Conservation (phyloP, 2,888 invertebrate genomes). For the Mimumesa dahlbomi region DNA sequence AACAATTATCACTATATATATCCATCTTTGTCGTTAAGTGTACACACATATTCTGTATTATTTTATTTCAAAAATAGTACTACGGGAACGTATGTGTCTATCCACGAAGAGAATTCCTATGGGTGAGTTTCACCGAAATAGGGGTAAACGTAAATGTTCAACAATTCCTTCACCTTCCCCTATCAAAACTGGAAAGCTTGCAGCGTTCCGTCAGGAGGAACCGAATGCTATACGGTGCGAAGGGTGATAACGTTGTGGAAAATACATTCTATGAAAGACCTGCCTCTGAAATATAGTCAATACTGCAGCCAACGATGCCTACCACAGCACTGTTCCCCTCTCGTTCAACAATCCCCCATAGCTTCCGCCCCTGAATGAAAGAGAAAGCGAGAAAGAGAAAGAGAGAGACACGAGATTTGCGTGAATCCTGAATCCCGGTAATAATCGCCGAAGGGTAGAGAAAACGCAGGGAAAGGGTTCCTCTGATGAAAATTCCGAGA, state of each 20-base stretch:
- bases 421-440: conserved; percentile 56
- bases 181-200: conserved; percentile 26
- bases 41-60: no score
- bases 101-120: no score
- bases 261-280: conserved; percentile 61
- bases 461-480: conserved; percentile 52
- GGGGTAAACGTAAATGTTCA: no score
- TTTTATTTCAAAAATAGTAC: no score
- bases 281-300: conserved; percentile 67
- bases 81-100: no score
- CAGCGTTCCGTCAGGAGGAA: conserved; percentile 37
- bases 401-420: conserved; percentile 47
- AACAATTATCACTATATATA: no score
- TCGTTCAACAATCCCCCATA: conserved; percentile 36
- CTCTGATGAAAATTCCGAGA: conserved; percentile 49
- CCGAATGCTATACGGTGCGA: conserved; percentile 31
- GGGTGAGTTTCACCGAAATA: no score
- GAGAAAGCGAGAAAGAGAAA: conserved; percentile 44
- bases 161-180: conserved; percentile 16
- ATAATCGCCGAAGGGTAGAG: conserved; percentile 55
- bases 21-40: no score
- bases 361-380: conserved; percentile 39
- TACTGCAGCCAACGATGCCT: conserved; percentile 68
- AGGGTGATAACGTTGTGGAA: conserved; percentile 68
- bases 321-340: conserved; percentile 45